These are phyloP conservation scores for Drosophila kohkoa DNA, from an alignment of 1,140 invertebrate genomes.

Conservation along the genomic window DNA sequence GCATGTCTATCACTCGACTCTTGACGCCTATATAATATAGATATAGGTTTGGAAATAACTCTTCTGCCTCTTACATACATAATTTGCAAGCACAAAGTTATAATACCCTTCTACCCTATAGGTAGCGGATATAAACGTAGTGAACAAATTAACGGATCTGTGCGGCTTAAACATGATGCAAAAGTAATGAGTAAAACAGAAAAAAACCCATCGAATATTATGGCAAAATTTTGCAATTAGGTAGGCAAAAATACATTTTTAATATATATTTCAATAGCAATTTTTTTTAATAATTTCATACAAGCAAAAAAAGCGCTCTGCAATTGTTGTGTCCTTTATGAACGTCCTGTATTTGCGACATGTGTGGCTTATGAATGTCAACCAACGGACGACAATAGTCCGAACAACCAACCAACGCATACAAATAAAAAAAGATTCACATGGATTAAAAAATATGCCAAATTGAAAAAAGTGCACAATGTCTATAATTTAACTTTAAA, in stretches of 20 bases:
- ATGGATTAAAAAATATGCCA: background rate
- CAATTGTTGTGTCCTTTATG: background rate
- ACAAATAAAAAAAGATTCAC: background rate
- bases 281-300: background rate
- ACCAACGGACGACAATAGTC: slow-evolving; percentile 6
- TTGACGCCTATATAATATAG: no score
- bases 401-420: slow-evolving; percentile 6
- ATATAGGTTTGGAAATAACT: no score
- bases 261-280: slow-evolving; percentile 7
- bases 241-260: background rate
- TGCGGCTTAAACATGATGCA: background rate
- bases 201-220: background rate
- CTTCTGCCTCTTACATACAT: no score
- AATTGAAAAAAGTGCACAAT: background rate
- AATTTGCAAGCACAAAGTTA: no score
- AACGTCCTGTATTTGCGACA: slow-evolving; percentile 4
- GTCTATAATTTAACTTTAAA: no score
- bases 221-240: background rate
- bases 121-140: background rate
- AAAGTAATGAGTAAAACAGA: background rate
- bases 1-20: no score
- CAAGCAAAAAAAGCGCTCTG: background rate
- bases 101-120: no score
- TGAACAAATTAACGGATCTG: slow-evolving; percentile 4
- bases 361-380: slow-evolving; percentile 39